phyloP scores from a whole-genome alignment of 1,140 invertebrate genomes.

The Ganaspis sp. region DNA sequence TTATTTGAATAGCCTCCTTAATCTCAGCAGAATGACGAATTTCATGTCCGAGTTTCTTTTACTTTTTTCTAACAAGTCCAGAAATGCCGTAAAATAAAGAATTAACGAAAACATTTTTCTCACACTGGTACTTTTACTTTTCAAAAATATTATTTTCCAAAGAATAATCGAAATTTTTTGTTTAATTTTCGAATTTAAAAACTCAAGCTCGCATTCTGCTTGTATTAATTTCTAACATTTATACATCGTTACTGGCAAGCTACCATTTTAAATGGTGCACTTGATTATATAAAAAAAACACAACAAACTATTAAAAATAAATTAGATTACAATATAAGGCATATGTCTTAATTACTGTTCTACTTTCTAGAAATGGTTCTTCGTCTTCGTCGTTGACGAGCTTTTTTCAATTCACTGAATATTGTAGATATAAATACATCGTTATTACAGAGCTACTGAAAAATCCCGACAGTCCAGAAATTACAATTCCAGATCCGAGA shows the following conservation, averaged over 20 bases:
- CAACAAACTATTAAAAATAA: constrained; percentile 55
- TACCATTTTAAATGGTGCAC: constrained; percentile 49
- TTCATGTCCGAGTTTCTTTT: not conserved
- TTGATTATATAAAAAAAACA: constrained; percentile 44
- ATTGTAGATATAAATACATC: constrained; percentile 1
- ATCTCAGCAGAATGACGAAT: constrained; percentile 5
- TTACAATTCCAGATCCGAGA: not conserved
- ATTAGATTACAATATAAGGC: constrained; percentile 47
- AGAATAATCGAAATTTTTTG: constrained; percentile 10
- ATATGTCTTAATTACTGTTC: constrained; percentile 11
- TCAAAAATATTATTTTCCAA: not conserved
- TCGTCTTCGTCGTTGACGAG: constrained; percentile 6
- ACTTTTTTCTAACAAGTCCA: not conserved
- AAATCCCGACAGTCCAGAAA: not conserved
- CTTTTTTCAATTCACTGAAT: not conserved
- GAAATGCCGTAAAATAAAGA: not conserved
- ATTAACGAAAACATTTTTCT: not conserved
- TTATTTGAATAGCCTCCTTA: constrained; percentile 26
- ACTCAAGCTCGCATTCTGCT: constrained; percentile 39
- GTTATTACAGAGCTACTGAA: not conserved
- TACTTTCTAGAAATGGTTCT: constrained; percentile 23
- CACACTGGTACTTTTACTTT: not conserved
- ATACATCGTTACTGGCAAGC: constrained; percentile 60
- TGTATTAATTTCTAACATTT: constrained; percentile 34
- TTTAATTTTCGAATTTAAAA: too few relatives aligned